phyloP scores from a whole-genome alignment of 37 sponge, comb jelly and placozoan genomes.

The Dysidea cf. avara region DNA sequence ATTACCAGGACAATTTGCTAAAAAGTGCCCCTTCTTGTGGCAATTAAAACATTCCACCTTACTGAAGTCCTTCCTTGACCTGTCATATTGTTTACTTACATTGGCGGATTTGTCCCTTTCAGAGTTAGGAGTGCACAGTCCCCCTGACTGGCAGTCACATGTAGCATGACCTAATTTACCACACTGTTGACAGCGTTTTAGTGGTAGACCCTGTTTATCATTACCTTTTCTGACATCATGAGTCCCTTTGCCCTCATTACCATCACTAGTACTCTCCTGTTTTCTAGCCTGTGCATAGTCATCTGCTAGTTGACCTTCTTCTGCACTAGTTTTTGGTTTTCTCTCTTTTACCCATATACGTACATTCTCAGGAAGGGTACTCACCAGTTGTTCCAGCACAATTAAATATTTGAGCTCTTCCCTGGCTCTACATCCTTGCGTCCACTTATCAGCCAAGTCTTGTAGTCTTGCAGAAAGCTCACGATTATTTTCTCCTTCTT shows the following conservation, averaged over 20 bases:
- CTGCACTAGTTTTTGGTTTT: constrained; percentile 15
- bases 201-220: too few species aligned
- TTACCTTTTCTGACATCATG: too few species aligned
- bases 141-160: too few species aligned
- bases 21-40: constrained; percentile 15
- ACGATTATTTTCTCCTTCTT: constrained; percentile 21
- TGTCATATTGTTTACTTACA: too few species aligned
- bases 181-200: too few species aligned
- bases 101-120: too few species aligned
- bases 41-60: constrained; percentile 26
- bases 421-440: not conserved
- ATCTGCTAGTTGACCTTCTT: constrained; percentile 17
- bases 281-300: constrained; percentile 6
- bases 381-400: constrained; percentile 32
- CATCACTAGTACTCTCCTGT: not conserved
- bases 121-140: too few species aligned
- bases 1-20: constrained; percentile 4
- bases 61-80: too few species aligned
- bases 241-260: not conserved
- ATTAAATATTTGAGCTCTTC: constrained; percentile 26
- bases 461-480: constrained; percentile 21
- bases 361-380: constrained; percentile 17
- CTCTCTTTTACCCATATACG: constrained; percentile 32
- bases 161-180: too few species aligned
- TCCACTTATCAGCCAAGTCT: constrained; percentile 29